Conservation (phyloP, 2,797 vertebrate genomes). For the Coilia nasus region DNA sequence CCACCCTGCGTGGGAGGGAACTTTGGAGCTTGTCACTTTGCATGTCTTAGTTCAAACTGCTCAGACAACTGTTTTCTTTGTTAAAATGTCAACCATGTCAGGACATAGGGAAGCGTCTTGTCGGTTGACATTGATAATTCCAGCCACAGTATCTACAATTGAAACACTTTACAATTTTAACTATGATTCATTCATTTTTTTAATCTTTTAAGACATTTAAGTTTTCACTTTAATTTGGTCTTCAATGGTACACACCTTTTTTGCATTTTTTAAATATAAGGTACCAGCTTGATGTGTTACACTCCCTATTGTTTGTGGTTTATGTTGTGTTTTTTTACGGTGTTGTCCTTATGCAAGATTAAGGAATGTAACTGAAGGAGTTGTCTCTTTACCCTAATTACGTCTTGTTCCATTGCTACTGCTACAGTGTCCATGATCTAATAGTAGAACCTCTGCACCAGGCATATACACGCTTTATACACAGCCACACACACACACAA, state of each 20-base stretch:
- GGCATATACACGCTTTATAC: not conserved
- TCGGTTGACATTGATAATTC: not conserved
- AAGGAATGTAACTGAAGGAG: not conserved
- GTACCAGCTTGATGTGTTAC: too few species aligned
- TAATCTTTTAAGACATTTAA: too few species aligned
- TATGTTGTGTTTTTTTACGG: conserved; percentile 27
- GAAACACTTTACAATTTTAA: not conserved
- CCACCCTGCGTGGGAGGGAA: conserved; percentile 80
- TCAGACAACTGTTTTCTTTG: conserved; percentile 80
- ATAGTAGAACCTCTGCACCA: not conserved
- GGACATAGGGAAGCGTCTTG: not conserved
- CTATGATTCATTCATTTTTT: too few species aligned
- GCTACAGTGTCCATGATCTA: not conserved
- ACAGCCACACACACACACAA: not conserved
- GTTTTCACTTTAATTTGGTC: not conserved
- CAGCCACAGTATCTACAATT: not conserved
- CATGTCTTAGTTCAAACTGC: conserved; percentile 68
- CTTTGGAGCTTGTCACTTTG: conserved; percentile 74
- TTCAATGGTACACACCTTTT: not conserved
- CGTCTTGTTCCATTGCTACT: not conserved
- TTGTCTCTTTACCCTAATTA: not conserved
- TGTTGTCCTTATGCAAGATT: conserved; percentile 38
- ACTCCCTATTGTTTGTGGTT: not conserved
- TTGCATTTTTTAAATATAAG: not conserved
- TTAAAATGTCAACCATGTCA: conserved; percentile 74